phyloP scores from a whole-genome alignment of 2,797 vertebrate genomes.

The Holocentrus rufus region DNA sequence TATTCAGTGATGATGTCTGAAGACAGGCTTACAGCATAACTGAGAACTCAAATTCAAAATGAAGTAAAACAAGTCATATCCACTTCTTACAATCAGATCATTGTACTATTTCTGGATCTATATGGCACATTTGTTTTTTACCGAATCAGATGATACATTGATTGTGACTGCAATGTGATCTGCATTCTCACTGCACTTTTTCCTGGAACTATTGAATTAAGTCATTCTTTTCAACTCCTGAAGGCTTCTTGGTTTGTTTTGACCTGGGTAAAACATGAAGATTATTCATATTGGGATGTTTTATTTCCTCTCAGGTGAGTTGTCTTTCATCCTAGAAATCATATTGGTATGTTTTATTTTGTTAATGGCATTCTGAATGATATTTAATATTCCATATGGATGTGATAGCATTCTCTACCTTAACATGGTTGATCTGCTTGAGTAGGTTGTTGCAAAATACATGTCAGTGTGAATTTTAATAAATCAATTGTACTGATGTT shows the following conservation, averaged over 20 bases:
- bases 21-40: too few relatives aligned
- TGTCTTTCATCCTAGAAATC: neutral
- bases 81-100: conserved; percentile 16
- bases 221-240: neutral
- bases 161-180: neutral
- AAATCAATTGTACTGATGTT: too few relatives aligned
- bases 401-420: neutral
- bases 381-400: neutral
- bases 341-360: neutral
- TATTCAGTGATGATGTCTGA: too few relatives aligned
- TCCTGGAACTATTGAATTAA: neutral
- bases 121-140: neutral
- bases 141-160: conserved; percentile 34
- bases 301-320: conserved; percentile 65
- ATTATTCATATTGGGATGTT: conserved; percentile 31
- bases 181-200: neutral
- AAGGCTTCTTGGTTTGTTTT: neutral
- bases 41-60: too few relatives aligned
- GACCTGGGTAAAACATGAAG: conserved; percentile 53
- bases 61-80: conserved; percentile 6
- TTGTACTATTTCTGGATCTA: conserved; percentile 6
- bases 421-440: neutral
- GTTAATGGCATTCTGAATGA: neutral
- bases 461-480: neutral
- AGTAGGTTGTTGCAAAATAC: neutral